Evolutionary conservation across 2,113 vertebrate species (phyloP), one percentile per base, ranked within the genome.

Genomic region (Scartelaos histophorus): DNA sequence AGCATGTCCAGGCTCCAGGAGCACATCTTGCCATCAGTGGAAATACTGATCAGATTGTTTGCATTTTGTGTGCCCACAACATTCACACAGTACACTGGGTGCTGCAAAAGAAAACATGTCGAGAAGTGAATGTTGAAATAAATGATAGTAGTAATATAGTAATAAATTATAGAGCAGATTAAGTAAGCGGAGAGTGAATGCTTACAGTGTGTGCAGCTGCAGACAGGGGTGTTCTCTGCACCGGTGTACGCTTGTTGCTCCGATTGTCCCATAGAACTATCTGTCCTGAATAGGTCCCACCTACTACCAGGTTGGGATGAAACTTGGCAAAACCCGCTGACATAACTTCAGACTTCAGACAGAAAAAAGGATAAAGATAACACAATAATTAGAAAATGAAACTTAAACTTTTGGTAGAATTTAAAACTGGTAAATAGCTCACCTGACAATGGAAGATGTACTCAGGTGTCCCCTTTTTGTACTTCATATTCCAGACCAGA

Each of bases 381-480:
- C 12, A 7, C 29, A 66, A 7, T 46, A 15, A 24, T 15, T 2
- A 47, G 12, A 66, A 5, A 12, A 22, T 43, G 13, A 15, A 66
- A 24, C 25, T 35, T 19, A n/a, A 24, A 38, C 19, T 10, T 54
- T 21, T 21, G 19, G 51, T 21, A n/a, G 51, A 21, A 43, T n/a
- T 10, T 38, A 13, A 22, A 45, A 10, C 45, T 21, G 29, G 58
- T 65, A 13, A 65, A 74, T 35, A 15, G 0, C 46, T 71, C 56
- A 98, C 97, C 95, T 99, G 97, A 91, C 97, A 99, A 87, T 99
- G 97, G 90, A 99, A 99, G 85, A 97, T 96, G 87, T 98, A 98
- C 74, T 99, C 97, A 0, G 97, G 97, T 9, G 97, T 99, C 70
- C 87, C 93, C 86, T 98, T 99, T 91, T 99, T 99, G 80, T 98